phyloP scores from a whole-genome alignment of 1,140 invertebrate species.

The Neodiprion lecontei region DNA sequence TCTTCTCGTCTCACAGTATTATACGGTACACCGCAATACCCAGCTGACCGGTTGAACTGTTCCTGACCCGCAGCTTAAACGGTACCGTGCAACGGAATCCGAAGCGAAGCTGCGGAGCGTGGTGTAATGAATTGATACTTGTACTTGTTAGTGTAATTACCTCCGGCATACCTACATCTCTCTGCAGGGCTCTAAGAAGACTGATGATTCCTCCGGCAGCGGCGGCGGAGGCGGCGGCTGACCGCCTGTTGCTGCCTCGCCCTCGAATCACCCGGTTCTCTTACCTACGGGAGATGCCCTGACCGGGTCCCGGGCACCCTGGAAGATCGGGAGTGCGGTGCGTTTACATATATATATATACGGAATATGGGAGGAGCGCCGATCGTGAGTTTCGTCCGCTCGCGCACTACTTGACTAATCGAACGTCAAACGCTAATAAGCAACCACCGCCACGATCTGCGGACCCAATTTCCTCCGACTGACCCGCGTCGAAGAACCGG shows the following conservation, averaged over 20 bases:
- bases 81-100: background rate
- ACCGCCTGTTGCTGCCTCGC: slow-evolving; percentile 49
- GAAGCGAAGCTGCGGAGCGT: background rate
- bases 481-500: slow-evolving; percentile 1
- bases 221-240: background rate
- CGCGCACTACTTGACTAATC: slow-evolving; percentile 55
- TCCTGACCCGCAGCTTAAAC: too few relatives aligned
- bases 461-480: slow-evolving; percentile 45
- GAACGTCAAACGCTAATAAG: slow-evolving; percentile 61
- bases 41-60: too few relatives aligned
- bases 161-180: slow-evolving; percentile 33
- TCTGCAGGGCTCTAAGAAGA: slow-evolving; percentile 39
- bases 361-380: slow-evolving; percentile 44
- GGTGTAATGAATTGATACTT: slow-evolving; percentile 41
- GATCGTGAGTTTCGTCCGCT: slow-evolving; percentile 34
- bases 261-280: slow-evolving; percentile 29
- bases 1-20: background rate
- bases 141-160: slow-evolving; percentile 54
- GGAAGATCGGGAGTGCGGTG: too few relatives aligned
- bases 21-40: background rate
- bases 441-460: slow-evolving; percentile 51
- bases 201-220: slow-evolving; percentile 45
- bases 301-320: too few relatives aligned
- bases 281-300: slow-evolving; percentile 21
- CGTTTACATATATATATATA: background rate